These are phyloP conservation scores for Heliopora coerulea DNA, from an alignment of 92 coral and sea anemone genomes.

Conservation along the genomic window DNA sequence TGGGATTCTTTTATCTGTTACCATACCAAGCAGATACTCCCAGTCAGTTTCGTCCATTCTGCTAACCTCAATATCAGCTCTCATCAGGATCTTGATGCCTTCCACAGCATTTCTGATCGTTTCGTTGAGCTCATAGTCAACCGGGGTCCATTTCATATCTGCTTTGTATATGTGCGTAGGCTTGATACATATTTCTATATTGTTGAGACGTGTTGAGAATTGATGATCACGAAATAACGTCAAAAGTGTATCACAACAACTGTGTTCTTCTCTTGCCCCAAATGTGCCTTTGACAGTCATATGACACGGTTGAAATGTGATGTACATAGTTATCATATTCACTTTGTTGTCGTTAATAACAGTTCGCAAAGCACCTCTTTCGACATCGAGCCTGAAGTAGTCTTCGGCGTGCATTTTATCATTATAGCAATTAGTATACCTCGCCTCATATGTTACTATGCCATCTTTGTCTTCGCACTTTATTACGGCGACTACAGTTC, in stretches of 20 bases:
- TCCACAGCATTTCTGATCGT: background rate
- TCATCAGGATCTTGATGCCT: no score
- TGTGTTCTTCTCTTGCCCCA: background rate
- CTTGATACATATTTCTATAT: background rate
- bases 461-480: constrained; percentile 1
- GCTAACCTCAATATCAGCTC: no score
- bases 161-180: constrained; percentile 9
- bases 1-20: no score
- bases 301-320: constrained; percentile 22
- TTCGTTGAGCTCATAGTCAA: no score
- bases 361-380: background rate
- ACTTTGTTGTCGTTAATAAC: background rate
- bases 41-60: no score
- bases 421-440: constrained; percentile 14
- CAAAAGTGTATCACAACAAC: background rate
- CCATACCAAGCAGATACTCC: no score
- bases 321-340: background rate
- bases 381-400: background rate
- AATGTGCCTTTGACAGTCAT: background rate
- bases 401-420: constrained; percentile 2
- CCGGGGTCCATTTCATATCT: constrained; percentile 3
- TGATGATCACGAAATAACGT: background rate
- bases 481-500: constrained; percentile 6
- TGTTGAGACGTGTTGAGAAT: no score
- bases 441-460: no score